Conservation (phyloP, 2,113 vertebrate genomes). For the Sterrhoptilus dennistouni region DNA sequence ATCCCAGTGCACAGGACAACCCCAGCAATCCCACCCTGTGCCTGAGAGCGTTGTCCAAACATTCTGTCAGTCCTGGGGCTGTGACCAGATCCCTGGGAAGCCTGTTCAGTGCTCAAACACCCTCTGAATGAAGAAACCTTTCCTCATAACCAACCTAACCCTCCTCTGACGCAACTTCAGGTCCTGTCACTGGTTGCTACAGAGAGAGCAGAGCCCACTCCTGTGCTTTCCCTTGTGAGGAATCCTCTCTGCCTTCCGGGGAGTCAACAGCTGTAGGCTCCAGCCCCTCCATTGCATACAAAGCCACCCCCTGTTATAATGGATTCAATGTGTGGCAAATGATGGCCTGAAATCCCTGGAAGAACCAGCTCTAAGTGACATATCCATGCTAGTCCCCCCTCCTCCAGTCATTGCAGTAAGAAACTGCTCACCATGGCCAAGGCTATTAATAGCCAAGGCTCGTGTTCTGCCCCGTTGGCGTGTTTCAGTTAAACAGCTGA, state of each 20-base stretch:
- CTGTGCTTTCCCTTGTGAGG: background rate
- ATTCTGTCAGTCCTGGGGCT: background rate
- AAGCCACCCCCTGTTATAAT: background rate
- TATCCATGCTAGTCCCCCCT: background rate
- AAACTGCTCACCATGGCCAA: conserved; percentile 18
- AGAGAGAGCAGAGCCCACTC: background rate
- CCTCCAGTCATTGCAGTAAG: background rate
- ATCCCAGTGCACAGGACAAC: background rate
- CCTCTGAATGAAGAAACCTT: background rate
- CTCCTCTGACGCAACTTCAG: background rate
- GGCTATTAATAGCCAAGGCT: conserved; percentile 49
- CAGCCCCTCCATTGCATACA: background rate
- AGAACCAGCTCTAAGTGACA: background rate
- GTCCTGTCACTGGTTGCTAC: background rate
- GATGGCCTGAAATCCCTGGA: background rate
- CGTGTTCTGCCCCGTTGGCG: background rate
- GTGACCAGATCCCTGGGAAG: background rate
- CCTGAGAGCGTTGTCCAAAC: accelerated
- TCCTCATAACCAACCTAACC: background rate
- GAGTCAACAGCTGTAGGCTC: background rate
- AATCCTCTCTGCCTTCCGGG: background rate
- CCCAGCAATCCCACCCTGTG: background rate
- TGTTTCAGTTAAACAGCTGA: conserved; percentile 56
- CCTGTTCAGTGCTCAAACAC: background rate
- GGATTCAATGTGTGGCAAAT: background rate